A percentile compares a stretch with the other conserved stretches of the same genome.
Evolutionary conservation across 2,888 invertebrate species (phyloP).

Genomic region (Chymomyza procnemis): DNA sequence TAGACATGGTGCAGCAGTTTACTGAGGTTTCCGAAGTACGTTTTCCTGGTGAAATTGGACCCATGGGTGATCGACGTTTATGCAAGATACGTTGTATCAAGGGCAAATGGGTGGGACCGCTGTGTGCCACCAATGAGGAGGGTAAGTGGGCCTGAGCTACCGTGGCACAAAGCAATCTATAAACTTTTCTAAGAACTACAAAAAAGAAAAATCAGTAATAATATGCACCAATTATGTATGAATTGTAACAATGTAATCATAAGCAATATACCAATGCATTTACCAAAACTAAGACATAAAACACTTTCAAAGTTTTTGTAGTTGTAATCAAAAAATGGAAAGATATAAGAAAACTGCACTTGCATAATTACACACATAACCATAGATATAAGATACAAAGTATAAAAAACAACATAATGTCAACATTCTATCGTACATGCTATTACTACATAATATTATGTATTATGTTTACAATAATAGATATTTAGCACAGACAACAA

Average conservation of each 20-base stretch:
- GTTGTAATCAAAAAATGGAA: slow-evolving; percentile 41
- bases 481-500: neutral
- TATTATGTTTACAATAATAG: neutral
- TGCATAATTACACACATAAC: slow-evolving; percentile 31
- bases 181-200: neutral
- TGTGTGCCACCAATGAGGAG: slow-evolving; percentile 85
- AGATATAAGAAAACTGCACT: slow-evolving; percentile 29
- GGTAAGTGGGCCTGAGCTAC: slow-evolving; percentile 80
- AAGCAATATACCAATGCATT: slow-evolving; percentile 30
- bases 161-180: slow-evolving; percentile 16
- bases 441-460: neutral
- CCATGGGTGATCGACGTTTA: slow-evolving; percentile 85
- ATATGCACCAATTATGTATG: slow-evolving; percentile 20
- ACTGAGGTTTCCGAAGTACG: slow-evolving; percentile 79
- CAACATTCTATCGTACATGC: neutral
- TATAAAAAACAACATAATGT: neutral
- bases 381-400: slow-evolving; percentile 7
- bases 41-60: slow-evolving; percentile 88
- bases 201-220: too few species aligned
- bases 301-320: slow-evolving; percentile 2
- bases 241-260: slow-evolving; percentile 16
- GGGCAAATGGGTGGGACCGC: slow-evolving; percentile 90
- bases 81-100: slow-evolving; percentile 92
- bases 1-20: slow-evolving; percentile 77
- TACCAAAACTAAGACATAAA: slow-evolving; percentile 27